A percentile compares a stretch with the other conserved stretches of the same genome.
Evolutionary conservation across 2,797 vertebrate species (phyloP).

Genomic region (Emydoidea blandingii): DNA sequence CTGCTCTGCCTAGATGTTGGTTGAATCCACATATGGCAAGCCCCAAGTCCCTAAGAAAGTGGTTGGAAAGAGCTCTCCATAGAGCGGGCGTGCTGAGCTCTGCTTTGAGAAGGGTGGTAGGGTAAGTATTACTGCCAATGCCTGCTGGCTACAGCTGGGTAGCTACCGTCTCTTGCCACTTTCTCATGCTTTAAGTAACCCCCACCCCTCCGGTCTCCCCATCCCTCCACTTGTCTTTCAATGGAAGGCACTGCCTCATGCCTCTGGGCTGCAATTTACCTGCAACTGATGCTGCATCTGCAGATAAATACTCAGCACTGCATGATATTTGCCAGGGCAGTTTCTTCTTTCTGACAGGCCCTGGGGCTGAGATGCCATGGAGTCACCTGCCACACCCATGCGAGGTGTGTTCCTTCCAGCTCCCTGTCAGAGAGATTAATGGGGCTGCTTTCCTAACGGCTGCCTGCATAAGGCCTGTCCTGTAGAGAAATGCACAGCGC

Average conservation of each 20-base stretch:
- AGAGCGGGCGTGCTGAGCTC: neutral
- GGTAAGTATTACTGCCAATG: neutral
- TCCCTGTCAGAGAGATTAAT: neutral
- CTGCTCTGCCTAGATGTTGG: neutral
- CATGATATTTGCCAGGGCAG: neutral
- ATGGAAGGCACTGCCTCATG: neutral
- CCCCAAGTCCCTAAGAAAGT: neutral
- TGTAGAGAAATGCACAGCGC: neutral
- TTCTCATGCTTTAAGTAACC: conserved; percentile 40
- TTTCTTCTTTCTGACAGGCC: neutral
- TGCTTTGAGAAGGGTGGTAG: neutral
- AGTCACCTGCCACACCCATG: neutral
- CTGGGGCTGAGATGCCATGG: neutral
- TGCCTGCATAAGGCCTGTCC: neutral
- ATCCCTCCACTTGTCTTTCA: conserved; percentile 26
- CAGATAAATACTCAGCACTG: neutral
- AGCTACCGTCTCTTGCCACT: neutral
- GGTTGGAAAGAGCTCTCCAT: neutral
- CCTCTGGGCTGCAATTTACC: neutral
- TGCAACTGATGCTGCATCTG: neutral
- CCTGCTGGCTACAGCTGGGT: conserved; percentile 10
- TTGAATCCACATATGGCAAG: neutral
- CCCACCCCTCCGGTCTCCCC: neutral
- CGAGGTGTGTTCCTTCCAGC: neutral
- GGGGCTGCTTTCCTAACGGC: neutral